Base-by-base conservation (phyloP, 2,113 vertebrate genomes). In the Corythaeola cristata region DNA sequence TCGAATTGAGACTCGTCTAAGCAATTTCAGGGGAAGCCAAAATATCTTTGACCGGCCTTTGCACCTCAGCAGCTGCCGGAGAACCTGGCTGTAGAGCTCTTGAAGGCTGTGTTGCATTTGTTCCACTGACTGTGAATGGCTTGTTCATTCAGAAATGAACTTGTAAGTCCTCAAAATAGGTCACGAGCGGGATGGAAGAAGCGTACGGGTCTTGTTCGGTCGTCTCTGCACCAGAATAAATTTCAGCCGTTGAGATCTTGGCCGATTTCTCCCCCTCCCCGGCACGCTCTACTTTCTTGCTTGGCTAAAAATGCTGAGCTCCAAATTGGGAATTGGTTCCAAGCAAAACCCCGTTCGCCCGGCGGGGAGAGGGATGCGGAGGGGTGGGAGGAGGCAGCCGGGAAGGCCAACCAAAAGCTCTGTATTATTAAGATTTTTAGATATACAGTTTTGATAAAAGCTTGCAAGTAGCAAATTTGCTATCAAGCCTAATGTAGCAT, bases 381-480 rank as follows among this genome's bases (percentile, higher is more conserved):
- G 88, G 74, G 64, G 52, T 83, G 73, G 79, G 62, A 75, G 83
- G 81, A 87, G 79, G 67, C 90, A 62, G 49, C 35, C 0, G 4
- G 26, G 27, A 74, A 95, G 92, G 82, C 94, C 93, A 53, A 95
- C 86, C 15, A 3, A 39, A 84, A 94, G 92, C 97, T 90, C 63
- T 37, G 53, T 73, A 53, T 98, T 98, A 97, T 97, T 97, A 98
- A 98, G 97, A 98, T 97, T 98, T 97, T 98, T 97, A 98, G 97
- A 98, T 97, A 97, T 55, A 98, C 96, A 96, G 97, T 98, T 98
- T 98, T 98, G 97, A 98, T 98, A 98, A 98, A 98, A 98, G 97
- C 97, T 98, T 98, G 97, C 97, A 97, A 98, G 96, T 96, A 97
- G 96, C 97, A 97, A 97, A 98, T 98, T 98, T 98, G 97, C 97